A percentile compares a stretch with the other conserved stretches of the same genome.
Conservation (phyloP, 2,888 invertebrate species). For the Agrotis ipsilon region DNA sequence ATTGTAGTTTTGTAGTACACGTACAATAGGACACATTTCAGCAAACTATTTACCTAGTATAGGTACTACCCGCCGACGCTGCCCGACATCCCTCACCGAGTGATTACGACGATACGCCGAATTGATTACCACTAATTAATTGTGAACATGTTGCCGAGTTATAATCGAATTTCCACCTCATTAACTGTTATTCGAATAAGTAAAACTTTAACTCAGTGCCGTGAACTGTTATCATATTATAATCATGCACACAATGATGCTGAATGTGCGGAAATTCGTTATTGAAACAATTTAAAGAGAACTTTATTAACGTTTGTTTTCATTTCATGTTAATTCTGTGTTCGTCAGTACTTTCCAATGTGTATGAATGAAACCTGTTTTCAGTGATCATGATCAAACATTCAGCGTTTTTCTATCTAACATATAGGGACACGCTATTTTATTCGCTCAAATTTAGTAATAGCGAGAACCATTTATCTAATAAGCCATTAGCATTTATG, state of each 20-base stretch:
- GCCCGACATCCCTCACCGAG: conserved; percentile 40
- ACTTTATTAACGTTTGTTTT: conserved; percentile 6
- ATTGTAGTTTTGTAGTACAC: conserved; percentile 12
- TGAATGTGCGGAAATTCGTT: conserved; percentile 22
- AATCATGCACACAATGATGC: conserved; percentile 28
- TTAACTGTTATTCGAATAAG: conserved; percentile 57
- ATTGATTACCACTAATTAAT: conserved; percentile 63
- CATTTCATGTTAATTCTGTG: conserved; percentile 5
- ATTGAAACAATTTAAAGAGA: conserved; percentile 35
- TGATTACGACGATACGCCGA: conserved; percentile 55
- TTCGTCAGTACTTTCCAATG: conserved; percentile 10
- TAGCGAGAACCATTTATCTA: conserved; percentile 23
- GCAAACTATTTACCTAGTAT: conserved; percentile 37
- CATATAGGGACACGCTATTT: conserved; percentile 4
- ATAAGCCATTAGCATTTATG: conserved; percentile 42
- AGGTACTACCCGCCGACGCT: conserved; percentile 1
- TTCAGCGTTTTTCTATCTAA: conserved; percentile 5
- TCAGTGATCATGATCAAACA: background rate
- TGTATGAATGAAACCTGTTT: conserved; percentile 22
- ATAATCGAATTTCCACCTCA: conserved; percentile 57
- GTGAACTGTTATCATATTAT: conserved; percentile 34
- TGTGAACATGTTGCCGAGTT: conserved; percentile 49
- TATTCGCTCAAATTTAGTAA: conserved; percentile 33
- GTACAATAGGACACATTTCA: background rate
- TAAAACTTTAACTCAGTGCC: conserved; percentile 47